phyloP scores from a whole-genome alignment of 2,113 vertebrate genomes.

The Formicarius rufipectus region DNA sequence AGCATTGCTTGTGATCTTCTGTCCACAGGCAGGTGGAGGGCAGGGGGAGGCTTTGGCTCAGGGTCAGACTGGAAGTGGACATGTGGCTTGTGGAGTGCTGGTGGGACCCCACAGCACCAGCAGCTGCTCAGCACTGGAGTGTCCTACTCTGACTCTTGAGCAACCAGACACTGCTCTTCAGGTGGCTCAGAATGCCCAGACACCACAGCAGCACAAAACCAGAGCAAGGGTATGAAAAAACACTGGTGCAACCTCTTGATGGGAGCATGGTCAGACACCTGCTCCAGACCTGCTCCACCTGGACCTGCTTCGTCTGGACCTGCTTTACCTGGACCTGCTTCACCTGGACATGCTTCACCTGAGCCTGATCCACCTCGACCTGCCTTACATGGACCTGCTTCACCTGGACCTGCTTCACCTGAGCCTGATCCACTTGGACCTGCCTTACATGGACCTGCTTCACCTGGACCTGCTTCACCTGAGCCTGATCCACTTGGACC shows the following conservation, averaged over 20 bases:
- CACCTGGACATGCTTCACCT: not conserved
- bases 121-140: not conserved
- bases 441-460: too few species aligned
- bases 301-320: too few species aligned
- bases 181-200: not conserved
- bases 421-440: too few species aligned
- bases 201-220: not conserved
- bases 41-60: not conserved
- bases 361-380: too few species aligned
- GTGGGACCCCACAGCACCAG: not conserved
- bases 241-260: not conserved
- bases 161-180: not conserved
- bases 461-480: too few species aligned
- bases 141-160: not conserved
- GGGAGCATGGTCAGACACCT: not conserved
- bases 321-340: not conserved
- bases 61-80: rapidly evolving
- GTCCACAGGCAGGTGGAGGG: not conserved
- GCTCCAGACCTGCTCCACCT: not conserved
- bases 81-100: not conserved
- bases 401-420: too few species aligned
- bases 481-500: not conserved
- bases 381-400: not conserved
- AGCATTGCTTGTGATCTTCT: too few species aligned
- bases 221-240: not conserved